Evolutionary conservation across 92 coral and sea anemone species (phyloP), one percentile per base, ranked within the genome.

Genomic region (Porites cylindrica): DNA sequence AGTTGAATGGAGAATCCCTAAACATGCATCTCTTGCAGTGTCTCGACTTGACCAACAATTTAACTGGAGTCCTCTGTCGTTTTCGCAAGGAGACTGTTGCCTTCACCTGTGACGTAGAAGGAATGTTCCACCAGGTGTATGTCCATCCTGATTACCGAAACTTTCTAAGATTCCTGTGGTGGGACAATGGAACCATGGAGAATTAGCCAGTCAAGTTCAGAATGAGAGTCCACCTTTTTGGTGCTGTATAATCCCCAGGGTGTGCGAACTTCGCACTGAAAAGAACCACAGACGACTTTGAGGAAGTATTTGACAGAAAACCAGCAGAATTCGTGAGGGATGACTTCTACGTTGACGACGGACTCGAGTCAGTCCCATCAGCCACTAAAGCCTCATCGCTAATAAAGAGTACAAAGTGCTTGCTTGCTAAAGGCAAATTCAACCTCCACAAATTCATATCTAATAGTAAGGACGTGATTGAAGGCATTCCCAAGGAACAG

Each of bases 211-310:
- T 65, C 8, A 74, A 83, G n/a, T 89, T 66, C 80, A 51, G 92
- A 19, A 83, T 83, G 92, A 88, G 62, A 6, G 89, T 83, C 19
- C 91, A 88, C 71, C 82, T 88, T 21, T 88, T 88, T 62, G 91
- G 91, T 18, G 87, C 87, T 50, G 80, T 62, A 13, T 82, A 88
- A 18, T 82, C 88, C n/a, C 91, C 91, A 38, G 91, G 88, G 4
- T 82, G 88, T 32, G 77, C 91, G 2, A 88, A 82, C 70, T 82
- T n/a, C 74, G 84, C 70, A 5, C 24, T 88, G 21, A 88, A 82
- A 71, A 75, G 43, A 64, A 43, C 68, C 2, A 88, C 88, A 19
- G 26, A 52, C 6, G 72, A 88, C 77, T 70, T 26, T 50, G 75
- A 66, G 60, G 76, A 29, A 2, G 84, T 83, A 38, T 72, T 51